phyloP scores from a whole-genome alignment of 2,113 vertebrate genomes.

The Eidolon helvum region DNA sequence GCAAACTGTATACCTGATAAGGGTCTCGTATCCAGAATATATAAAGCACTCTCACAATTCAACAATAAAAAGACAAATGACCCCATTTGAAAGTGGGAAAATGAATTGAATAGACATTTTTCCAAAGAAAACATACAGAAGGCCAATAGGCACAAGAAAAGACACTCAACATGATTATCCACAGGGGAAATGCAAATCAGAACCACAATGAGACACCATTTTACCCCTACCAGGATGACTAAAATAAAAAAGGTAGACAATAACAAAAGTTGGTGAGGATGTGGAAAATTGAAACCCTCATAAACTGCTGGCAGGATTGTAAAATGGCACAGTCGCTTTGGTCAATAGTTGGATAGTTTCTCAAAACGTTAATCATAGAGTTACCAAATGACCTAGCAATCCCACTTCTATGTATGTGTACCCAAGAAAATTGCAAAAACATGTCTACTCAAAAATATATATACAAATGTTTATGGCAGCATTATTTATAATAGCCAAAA shows the following conservation, averaged over 20 bases:
- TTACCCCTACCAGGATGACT: background rate
- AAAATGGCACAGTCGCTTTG: background rate
- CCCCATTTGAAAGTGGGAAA: background rate
- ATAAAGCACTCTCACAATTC: background rate
- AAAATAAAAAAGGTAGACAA: background rate
- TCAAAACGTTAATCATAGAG: background rate
- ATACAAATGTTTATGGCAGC: background rate
- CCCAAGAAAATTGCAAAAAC: background rate
- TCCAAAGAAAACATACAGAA: background rate
- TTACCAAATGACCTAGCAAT: background rate
- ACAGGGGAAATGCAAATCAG: background rate
- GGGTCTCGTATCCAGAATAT: background rate
- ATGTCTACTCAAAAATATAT: background rate
- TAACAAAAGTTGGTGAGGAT: background rate
- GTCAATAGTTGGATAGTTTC: background rate
- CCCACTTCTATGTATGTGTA: background rate
- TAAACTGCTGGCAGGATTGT: background rate
- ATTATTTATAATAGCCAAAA: background rate
- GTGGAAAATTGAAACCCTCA: background rate
- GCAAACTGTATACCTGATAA: background rate
- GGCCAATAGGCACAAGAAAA: background rate
- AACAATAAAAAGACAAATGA: slow-evolving; percentile 15
- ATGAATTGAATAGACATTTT: background rate
- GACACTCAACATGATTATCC: background rate
- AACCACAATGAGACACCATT: background rate